These are phyloP conservation scores for Pygmarrhopalites habei DNA, from an alignment of 1,140 invertebrate genomes.

Conservation along the genomic window DNA sequence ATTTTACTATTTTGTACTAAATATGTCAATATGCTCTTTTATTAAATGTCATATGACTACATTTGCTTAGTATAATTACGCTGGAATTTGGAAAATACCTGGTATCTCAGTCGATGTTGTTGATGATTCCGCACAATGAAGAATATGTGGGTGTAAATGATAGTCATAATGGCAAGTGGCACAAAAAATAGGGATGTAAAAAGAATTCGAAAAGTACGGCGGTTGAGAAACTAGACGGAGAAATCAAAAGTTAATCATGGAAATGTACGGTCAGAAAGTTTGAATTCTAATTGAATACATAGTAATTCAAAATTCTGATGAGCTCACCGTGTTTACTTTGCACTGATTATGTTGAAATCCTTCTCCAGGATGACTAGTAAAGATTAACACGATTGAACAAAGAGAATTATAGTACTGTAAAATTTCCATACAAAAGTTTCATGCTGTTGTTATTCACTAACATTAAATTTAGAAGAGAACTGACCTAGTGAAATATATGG, in stretches of 20 bases:
- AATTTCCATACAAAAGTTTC: no score
- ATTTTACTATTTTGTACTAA: no score
- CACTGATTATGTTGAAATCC: constrained; percentile 45
- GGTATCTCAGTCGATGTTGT: constrained; percentile 44
- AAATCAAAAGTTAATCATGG: no score
- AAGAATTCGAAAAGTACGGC: constrained; percentile 35
- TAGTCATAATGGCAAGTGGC: constrained; percentile 51
- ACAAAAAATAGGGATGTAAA: constrained; percentile 44
- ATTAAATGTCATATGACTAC: no score
- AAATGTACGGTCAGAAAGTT: no score
- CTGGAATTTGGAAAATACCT: no score
- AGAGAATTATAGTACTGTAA: not conserved
- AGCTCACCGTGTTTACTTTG: constrained; percentile 42
- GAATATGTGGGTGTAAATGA: constrained; percentile 56
- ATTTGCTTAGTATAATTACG: no score
- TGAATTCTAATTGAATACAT: no score
- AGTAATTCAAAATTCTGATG: no score
- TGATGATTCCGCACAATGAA: constrained; percentile 51
- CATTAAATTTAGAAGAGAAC: no score
- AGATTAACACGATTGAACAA: constrained; percentile 1
- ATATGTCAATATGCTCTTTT: no score
- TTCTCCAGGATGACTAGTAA: constrained; percentile 42
- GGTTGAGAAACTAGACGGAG: constrained; percentile 29
- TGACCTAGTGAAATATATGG: constrained; percentile 50
- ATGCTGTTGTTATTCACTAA: no score